Base-by-base conservation (phyloP, 2,797 vertebrate genomes). In the Poeciliopsis paucimaculata region DNA sequence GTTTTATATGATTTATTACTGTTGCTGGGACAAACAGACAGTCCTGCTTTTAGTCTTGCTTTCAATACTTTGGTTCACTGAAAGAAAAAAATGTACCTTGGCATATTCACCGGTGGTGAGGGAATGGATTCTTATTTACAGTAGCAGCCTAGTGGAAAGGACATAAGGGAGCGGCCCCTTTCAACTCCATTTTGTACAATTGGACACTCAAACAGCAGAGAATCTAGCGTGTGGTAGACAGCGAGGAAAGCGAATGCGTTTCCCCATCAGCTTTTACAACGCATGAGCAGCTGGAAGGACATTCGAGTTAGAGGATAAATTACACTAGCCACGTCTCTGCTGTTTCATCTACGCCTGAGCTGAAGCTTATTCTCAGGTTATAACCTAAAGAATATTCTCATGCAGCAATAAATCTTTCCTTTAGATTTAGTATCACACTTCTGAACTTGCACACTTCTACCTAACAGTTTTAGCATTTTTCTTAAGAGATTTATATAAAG, bases 121-220 rank as follows among this genome's bases (percentile, higher is more conserved):
- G 70, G 77, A 86, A 57, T 70, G 81, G 1, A 71, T 41, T 82
- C 68, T 83, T 91, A 88, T 89, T 91, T 91, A 91, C 88, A 84
- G 88, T 83, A 76, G 80, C 74, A 82, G 76, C 80, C 72, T 53
- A 75, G 86, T 74, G 78, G 77, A 79, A 76, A 81, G 78, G 85
- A 82, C 90, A 81, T 80, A 46, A 46, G 91, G 87, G 89, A 90
- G 77, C 84, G 87, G 86, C 78, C 88, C 90, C 88, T 88, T 88
- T 84, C 87, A 84, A 89, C 89, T 86, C 81, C 75, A 91, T 90
- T 91, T 90, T 91, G 84, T 88, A 87, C 75, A 74, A 79, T 49
- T 46, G 79, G 86, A 91, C 86, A 85, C 46, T 83, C 68, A 79
- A 84, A 76, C 84, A 73, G 80, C 45, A 73, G 74, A 91, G 78